Evolutionary conservation across 2,113 vertebrate species (phyloP).

Genomic region (Syngnathoides biaculeatus): DNA sequence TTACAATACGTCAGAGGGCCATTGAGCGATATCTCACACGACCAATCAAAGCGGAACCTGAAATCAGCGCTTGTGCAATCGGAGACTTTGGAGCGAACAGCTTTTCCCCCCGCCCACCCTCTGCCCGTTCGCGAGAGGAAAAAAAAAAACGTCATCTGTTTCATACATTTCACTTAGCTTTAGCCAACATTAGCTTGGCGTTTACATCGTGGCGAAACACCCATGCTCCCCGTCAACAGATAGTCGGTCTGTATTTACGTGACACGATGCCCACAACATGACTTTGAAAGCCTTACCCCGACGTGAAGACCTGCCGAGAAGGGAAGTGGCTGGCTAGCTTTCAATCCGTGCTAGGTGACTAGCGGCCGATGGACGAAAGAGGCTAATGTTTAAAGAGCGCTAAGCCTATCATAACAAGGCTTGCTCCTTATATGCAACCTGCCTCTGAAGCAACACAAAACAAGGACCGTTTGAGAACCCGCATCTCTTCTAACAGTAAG

Average conservation of each 20-base stretch:
- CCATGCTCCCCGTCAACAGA: slow-evolving; percentile 5
- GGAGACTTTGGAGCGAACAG: neutral
- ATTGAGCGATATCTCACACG: slow-evolving; percentile 28
- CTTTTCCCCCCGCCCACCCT: slow-evolving; percentile 14
- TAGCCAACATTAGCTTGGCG: slow-evolving; percentile 61
- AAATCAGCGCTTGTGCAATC: slow-evolving; percentile 44
- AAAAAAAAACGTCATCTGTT: slow-evolving; percentile 72
- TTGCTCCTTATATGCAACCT: slow-evolving; percentile 19
- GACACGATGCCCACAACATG: slow-evolving; percentile 55
- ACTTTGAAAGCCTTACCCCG: slow-evolving; percentile 50
- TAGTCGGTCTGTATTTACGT: neutral
- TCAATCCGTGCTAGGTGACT: slow-evolving; percentile 49
- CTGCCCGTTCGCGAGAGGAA: no score
- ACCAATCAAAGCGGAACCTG: slow-evolving; percentile 36
- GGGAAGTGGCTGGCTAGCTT: slow-evolving; percentile 62
- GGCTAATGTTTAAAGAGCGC: slow-evolving; percentile 40
- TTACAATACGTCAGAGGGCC: slow-evolving; percentile 15
- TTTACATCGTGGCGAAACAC: slow-evolving; percentile 9
- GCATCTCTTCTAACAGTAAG: slow-evolving; percentile 42
- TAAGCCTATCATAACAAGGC: slow-evolving; percentile 38
- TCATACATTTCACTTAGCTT: slow-evolving; percentile 68
- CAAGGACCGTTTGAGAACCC: slow-evolving; percentile 5
- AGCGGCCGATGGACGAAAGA: slow-evolving; percentile 48
- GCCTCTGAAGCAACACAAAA: slow-evolving; percentile 22
- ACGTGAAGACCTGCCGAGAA: slow-evolving; percentile 61